Evolutionary conservation across 2,888 invertebrate genomes (phyloP).

Genomic region (Trisateles emortualis): DNA sequence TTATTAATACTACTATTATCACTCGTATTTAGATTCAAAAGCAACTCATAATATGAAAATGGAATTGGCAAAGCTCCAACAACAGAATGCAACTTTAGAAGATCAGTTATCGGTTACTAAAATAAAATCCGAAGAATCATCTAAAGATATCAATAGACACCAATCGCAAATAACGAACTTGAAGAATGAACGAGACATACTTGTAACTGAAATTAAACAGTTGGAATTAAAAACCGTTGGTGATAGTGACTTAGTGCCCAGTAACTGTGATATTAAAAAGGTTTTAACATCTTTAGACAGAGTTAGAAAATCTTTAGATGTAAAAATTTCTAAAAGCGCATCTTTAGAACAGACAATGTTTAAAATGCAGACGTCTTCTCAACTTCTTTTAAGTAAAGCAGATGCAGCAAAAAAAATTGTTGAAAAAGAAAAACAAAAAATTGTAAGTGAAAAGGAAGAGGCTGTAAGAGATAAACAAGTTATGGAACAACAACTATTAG

Average conservation of each 20-base stretch:
- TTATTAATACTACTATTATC: slow-evolving; percentile 13
- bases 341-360: slow-evolving; percentile 68
- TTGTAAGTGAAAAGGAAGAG: slow-evolving; percentile 74
- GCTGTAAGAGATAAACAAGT: slow-evolving; percentile 63
- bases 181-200: slow-evolving; percentile 66
- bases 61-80: slow-evolving; percentile 70
- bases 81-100: slow-evolving; percentile 61
- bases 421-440: slow-evolving; percentile 78
- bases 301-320: slow-evolving; percentile 62
- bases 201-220: slow-evolving; percentile 68
- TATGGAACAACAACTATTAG: slow-evolving; percentile 63
- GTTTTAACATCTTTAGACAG: slow-evolving; percentile 66
- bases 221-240: slow-evolving; percentile 72
- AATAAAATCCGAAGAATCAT: slow-evolving; percentile 58
- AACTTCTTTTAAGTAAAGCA: slow-evolving; percentile 73
- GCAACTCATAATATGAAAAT: slow-evolving; percentile 80
- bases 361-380: slow-evolving; percentile 73
- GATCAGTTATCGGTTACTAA: slow-evolving; percentile 62
- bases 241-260: slow-evolving; percentile 62
- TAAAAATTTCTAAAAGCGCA: slow-evolving; percentile 56
- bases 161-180: slow-evolving; percentile 59
- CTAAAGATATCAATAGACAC: slow-evolving; percentile 60
- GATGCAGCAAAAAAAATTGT: slow-evolving; percentile 75
- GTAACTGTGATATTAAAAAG: slow-evolving; percentile 60
- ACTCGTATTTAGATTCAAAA: slow-evolving; percentile 65